phyloP scores from a whole-genome alignment of 2,113 vertebrate species.

The Gobiocypris rarus region DNA sequence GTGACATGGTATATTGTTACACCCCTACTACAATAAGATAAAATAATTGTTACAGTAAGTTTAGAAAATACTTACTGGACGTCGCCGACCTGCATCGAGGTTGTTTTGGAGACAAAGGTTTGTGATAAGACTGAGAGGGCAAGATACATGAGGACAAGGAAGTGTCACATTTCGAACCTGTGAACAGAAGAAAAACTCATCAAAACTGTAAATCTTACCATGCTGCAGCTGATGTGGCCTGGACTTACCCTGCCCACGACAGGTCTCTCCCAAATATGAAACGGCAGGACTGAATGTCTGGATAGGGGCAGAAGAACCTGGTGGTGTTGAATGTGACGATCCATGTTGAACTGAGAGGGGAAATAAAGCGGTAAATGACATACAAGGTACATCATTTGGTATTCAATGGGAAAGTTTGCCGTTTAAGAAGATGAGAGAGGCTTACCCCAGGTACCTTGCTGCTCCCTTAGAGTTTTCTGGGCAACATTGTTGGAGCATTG shows the following conservation, averaged over 20 bases:
- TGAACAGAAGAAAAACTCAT: neutral
- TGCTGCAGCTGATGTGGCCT: neutral
- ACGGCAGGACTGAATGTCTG: neutral
- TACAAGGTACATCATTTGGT: neutral
- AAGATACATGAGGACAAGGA: neutral
- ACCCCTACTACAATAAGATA: too few relatives aligned
- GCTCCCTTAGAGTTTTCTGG: neutral
- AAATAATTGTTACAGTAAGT: neutral
- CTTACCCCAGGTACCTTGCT: neutral
- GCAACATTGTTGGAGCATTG: neutral
- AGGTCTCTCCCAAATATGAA: neutral
- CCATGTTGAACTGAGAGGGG: too few relatives aligned
- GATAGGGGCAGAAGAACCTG: neutral
- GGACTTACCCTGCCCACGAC: neutral
- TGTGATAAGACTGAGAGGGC: neutral
- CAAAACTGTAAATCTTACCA: neutral
- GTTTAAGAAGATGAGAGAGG: neutral
- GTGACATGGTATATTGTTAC: too few relatives aligned
- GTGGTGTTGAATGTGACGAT: neutral
- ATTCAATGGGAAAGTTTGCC: neutral
- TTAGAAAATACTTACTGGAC: slow-evolving; percentile 53
- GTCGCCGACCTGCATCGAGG: slow-evolving; percentile 35
- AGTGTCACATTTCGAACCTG: slow-evolving; percentile 17
- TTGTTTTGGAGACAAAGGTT: slow-evolving; percentile 51
- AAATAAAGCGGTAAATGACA: neutral